Evolutionary conservation across 1,140 invertebrate genomes (phyloP), one percentile per base, ranked within the genome.

Genomic region (Drosophila teissieri): DNA sequence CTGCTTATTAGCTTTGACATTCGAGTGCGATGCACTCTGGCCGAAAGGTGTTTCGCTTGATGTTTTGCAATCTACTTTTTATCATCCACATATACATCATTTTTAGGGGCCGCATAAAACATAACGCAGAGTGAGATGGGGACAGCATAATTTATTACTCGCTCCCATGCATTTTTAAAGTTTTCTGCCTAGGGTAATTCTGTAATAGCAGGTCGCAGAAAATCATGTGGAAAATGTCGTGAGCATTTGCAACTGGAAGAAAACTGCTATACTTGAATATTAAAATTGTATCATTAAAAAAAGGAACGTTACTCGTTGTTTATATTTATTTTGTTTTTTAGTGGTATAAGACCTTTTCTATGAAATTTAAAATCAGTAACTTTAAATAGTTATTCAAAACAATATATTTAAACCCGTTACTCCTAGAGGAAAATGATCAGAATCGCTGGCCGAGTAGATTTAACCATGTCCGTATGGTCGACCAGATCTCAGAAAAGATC

Each of bases 1-100:
- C 72, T 75, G 69, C 65, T 83, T 82, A 88, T 88, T 86, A 86
- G 79, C 79, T 82, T 76, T 79, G 75, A 58, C 78, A 63, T 65
- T 61, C 49, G 65, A 70, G 49, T 52, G 56, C 34, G 57, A 55
- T 82, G 73, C 37, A 58, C 37, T 73, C n/a, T 19, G 52, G 64
- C 52, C 68, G 37, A 42, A 40, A 70, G 64, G 49, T 67, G 58
- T 61, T 56, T 60, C 24, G 54, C 53, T 48, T 75, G 62, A 75
- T 74, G 78, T 54, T 68, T 45, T 49, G 49, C 54, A 80, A 80
- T 70, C 67, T 70, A 40, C 48, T 56, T 80, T 75, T 64, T 45
- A 48, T 48, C 57, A 83, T 61, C 72, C 65, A 58, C 73, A 36
- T 58, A 40, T 63, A 64, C 61, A 74, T 44, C 45, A 48, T 52